phyloP scores from a whole-genome alignment of 1,140 invertebrate species.

The Heliconius himera region DNA sequence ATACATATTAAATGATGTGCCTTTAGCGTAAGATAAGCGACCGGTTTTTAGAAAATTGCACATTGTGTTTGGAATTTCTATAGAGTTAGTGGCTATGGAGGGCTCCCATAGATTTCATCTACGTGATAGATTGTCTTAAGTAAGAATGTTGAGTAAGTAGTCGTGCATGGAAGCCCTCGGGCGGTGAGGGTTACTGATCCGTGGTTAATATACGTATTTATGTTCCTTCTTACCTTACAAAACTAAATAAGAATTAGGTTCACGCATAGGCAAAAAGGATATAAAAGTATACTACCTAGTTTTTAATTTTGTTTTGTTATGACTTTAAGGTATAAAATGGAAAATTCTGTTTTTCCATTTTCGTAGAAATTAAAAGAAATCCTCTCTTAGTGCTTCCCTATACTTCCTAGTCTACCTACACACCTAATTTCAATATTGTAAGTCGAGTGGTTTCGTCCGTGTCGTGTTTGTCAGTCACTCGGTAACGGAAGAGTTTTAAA shows the following conservation, averaged over 20 bases:
- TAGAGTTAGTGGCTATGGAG: background rate
- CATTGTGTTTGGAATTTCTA: background rate
- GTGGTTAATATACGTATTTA: background rate
- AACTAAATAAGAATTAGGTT: background rate
- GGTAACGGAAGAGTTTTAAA: no score
- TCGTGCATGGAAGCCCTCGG: conserved; percentile 3
- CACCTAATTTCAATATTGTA: no score
- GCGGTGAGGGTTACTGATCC: background rate
- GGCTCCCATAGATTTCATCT: background rate
- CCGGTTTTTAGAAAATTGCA: background rate
- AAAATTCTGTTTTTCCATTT: no score
- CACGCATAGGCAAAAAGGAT: no score
- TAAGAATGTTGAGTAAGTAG: background rate
- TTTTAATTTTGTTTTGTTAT: no score
- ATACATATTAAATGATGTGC: background rate
- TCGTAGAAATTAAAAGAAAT: no score
- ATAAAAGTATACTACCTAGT: no score
- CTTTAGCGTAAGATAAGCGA: background rate
- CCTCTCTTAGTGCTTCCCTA: no score
- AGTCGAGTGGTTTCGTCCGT: no score
- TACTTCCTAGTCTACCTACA: no score
- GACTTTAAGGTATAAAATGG: no score
- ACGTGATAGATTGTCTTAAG: background rate
- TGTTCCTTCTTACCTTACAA: background rate
- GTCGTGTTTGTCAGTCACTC: no score